A percentile compares a stretch with the other conserved stretches of the same genome.
Evolutionary conservation across 2,888 invertebrate species (phyloP).

Genomic region (Ennomos erosarius): DNA sequence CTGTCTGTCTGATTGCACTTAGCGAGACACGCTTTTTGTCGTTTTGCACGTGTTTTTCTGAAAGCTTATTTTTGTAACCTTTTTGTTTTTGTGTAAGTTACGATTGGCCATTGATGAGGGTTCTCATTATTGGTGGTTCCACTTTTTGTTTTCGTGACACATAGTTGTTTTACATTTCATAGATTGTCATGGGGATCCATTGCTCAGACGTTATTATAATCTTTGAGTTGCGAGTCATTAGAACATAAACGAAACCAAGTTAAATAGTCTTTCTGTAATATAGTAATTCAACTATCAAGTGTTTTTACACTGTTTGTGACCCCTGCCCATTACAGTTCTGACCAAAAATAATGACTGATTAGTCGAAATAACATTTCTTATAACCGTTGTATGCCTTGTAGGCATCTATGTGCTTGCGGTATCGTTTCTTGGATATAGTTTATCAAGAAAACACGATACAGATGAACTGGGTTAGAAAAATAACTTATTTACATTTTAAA

Average conservation of each 20-base stretch:
- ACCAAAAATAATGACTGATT: conserved; percentile 2
- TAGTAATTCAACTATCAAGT: not conserved
- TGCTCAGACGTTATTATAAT: too few species aligned
- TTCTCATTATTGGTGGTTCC: too few species aligned
- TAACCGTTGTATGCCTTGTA: conserved; percentile 47
- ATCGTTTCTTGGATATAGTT: conserved; percentile 69
- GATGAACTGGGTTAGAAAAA: conserved; percentile 70
- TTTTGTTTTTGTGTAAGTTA: too few species aligned
- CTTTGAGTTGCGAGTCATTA: too few species aligned
- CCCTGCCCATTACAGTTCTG: not conserved
- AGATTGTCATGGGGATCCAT: too few species aligned
- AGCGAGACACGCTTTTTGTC: conserved; percentile 58
- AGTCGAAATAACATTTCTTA: not conserved
- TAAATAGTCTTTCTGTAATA: too few species aligned
- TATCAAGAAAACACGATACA: conserved; percentile 67
- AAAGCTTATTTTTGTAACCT: conserved; percentile 20
- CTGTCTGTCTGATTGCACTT: conserved; percentile 55
- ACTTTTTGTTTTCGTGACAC: too few species aligned
- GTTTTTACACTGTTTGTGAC: conserved; percentile 37
- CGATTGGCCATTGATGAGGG: too few species aligned
- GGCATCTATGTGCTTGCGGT: conserved; percentile 74
- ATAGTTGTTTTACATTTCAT: too few species aligned
- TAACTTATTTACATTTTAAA: conserved; percentile 1
- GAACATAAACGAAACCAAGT: too few species aligned
- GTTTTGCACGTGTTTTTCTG: conserved; percentile 41